Evolutionary conservation across 2,797 vertebrate genomes (phyloP).

Genomic region (Monodelphis domestica): DNA sequence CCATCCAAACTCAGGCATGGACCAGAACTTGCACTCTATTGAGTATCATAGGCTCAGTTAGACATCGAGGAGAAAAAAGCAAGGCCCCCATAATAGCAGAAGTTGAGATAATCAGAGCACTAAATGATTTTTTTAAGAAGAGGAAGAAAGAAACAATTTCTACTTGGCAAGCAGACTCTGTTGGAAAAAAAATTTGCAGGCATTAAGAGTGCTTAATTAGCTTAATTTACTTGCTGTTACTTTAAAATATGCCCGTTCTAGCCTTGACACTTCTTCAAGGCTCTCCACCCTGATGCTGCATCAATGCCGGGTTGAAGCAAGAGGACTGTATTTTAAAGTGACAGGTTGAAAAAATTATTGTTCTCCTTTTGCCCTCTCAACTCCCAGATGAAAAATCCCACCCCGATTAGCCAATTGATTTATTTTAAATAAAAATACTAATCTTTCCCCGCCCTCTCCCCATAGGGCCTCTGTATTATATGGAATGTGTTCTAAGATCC

Average conservation of each 20-base stretch:
- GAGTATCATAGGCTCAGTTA: not conserved
- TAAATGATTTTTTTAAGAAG: not conserved
- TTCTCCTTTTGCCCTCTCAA: constrained; percentile 83
- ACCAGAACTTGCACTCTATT: not conserved
- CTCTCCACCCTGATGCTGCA: constrained; percentile 75
- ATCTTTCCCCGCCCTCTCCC: constrained; percentile 63
- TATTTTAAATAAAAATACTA: constrained; percentile 83
- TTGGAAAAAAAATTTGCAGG: constrained; percentile 49
- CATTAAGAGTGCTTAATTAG: constrained; percentile 79
- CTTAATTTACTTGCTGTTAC: constrained; percentile 81
- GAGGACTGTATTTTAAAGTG: constrained; percentile 80
- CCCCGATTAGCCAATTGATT: constrained; percentile 83
- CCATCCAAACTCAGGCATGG: not conserved
- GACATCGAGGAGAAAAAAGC: not conserved
- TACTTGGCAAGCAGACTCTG: constrained; percentile 72
- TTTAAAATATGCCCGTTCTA: constrained; percentile 80
- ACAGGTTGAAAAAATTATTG: constrained; percentile 81
- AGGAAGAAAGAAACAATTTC: constrained; percentile 58
- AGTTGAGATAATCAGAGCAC: not conserved
- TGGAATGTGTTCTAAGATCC: not conserved
- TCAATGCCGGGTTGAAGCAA: constrained; percentile 75
- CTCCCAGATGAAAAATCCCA: constrained; percentile 83
- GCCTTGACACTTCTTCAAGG: constrained; percentile 77
- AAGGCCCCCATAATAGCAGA: not conserved
- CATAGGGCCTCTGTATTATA: not conserved